Conservation (phyloP, 2,113 vertebrate genomes). For the Chloropsis cyanopogon region DNA sequence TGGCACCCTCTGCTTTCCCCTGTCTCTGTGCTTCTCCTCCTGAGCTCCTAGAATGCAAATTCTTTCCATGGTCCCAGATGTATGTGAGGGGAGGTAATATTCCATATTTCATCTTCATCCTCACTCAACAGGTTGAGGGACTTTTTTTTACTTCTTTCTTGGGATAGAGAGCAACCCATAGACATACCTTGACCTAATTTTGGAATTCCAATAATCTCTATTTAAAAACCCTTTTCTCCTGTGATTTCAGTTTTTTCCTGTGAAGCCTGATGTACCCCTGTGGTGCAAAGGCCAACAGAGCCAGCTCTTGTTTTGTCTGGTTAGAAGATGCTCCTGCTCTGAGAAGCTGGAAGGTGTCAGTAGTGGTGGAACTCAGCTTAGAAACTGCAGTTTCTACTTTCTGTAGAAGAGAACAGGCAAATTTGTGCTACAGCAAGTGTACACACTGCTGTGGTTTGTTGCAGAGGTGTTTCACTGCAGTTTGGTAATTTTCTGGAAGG, state of each 20-base stretch:
- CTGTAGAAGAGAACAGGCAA: not conserved
- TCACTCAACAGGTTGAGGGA: not conserved
- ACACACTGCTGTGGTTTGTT: not conserved
- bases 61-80: not conserved
- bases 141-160: constrained; percentile 28
- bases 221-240: not conserved
- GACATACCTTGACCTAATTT: not conserved
- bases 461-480: not conserved
- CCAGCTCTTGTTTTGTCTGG: not conserved
- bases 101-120: not conserved
- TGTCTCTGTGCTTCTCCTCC: not conserved
- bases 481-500: not conserved
- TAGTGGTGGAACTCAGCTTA: not conserved
- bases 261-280: not conserved
- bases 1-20: not conserved
- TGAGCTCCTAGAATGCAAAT: constrained; percentile 13
- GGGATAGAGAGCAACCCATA: not conserved
- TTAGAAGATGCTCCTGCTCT: not conserved
- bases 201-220: not conserved
- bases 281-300: not conserved
- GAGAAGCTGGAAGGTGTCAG: not conserved
- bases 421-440: not conserved
- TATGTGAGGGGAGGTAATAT: not conserved
- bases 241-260: not conserved
- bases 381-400: not conserved